These are phyloP conservation scores for Sialia sialis DNA, from an alignment of 2,113 vertebrate species.

Conservation along the genomic window DNA sequence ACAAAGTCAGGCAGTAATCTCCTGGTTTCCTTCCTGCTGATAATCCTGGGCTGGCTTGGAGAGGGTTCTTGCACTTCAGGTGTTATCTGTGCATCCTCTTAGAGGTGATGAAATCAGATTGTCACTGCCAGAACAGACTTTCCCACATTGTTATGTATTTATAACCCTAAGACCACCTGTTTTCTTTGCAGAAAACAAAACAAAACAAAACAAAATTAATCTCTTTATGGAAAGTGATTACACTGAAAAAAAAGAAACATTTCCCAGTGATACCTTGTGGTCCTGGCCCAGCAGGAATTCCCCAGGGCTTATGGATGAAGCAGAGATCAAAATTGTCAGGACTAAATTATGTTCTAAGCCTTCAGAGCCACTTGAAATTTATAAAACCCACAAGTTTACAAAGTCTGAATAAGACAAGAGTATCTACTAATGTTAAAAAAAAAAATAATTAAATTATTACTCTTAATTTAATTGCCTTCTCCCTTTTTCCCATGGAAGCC, in stretches of 20 bases:
- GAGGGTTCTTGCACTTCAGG: neutral
- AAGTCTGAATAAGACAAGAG: neutral
- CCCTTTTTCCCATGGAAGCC: neutral
- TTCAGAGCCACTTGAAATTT: neutral
- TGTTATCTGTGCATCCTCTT: neutral
- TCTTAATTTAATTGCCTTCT: neutral
- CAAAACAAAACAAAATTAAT: neutral
- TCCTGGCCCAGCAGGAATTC: neutral
- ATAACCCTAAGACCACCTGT: neutral
- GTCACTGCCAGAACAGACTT: neutral
- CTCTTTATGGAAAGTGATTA: neutral
- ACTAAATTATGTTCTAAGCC: neutral
- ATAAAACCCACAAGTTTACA: neutral
- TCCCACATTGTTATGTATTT: neutral
- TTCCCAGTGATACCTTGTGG: neutral
- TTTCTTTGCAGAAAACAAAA: neutral
- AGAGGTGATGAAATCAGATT: neutral
- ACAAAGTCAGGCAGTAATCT: neutral
- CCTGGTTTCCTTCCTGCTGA: neutral
- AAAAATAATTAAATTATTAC: neutral
- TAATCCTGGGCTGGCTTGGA: neutral
- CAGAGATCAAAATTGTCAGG: neutral
- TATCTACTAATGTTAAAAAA: neutral
- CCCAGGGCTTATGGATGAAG: neutral
- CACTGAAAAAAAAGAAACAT: neutral